Evolutionary conservation across 2,113 vertebrate genomes (phyloP).

Genomic region (Crotalus tigris): DNA sequence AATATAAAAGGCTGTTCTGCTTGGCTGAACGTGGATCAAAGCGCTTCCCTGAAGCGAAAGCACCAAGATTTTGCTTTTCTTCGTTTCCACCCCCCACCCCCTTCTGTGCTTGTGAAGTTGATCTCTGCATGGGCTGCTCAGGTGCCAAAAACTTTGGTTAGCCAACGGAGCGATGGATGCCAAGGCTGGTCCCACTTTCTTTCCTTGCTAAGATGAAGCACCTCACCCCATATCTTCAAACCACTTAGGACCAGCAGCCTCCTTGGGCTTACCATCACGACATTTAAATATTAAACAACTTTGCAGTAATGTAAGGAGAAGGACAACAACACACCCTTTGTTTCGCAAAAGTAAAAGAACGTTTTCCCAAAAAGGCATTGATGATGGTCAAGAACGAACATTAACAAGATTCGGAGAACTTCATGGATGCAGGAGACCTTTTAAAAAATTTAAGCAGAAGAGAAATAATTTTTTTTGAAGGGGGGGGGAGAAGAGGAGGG

Average conservation of each 20-base stretch:
- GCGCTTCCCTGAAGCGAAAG: background rate
- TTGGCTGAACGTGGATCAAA: background rate
- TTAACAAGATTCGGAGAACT: background rate
- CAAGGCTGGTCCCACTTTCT: background rate
- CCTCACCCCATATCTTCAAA: background rate
- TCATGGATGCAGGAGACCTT: background rate
- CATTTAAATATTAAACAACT: background rate
- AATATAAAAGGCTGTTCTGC: background rate
- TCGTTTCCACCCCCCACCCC: fast-evolving
- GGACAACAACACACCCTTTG: background rate
- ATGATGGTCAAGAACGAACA: background rate
- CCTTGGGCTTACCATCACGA: background rate
- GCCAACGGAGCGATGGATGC: background rate
- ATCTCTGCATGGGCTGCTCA: background rate
- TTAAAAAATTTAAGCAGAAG: background rate
- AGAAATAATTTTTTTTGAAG: background rate
- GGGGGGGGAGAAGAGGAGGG: background rate
- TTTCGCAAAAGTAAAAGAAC: background rate
- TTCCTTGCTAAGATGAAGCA: background rate
- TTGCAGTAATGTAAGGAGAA: background rate
- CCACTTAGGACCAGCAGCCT: background rate
- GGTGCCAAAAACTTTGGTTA: background rate
- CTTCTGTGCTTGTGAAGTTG: background rate
- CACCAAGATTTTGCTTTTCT: background rate
- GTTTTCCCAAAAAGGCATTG: background rate